Conservation (phyloP, 2,113 vertebrate species). For the Phyllopteryx taeniolatus region DNA sequence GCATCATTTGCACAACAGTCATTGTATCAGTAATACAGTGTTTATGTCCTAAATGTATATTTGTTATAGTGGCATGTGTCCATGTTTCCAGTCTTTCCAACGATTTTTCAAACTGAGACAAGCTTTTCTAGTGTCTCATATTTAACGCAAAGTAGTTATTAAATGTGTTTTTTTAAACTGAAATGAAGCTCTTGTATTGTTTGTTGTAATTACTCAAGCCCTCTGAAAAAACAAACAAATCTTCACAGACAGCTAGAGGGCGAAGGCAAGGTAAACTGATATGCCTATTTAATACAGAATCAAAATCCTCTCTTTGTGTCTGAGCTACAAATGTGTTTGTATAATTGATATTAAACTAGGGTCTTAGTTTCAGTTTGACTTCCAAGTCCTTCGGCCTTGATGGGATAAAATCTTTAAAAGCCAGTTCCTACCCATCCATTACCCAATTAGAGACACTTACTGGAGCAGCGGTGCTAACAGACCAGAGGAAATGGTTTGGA, state of each 20-base stretch:
- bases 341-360: not conserved
- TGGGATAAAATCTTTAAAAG: constrained; percentile 27
- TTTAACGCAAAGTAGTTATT: too few relatives aligned
- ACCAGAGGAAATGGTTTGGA: constrained; percentile 30
- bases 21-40: too few relatives aligned
- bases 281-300: not conserved
- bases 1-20: too few relatives aligned
- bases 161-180: too few relatives aligned
- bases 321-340: not conserved
- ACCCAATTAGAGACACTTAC: constrained; percentile 44
- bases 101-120: too few relatives aligned
- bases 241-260: not conserved
- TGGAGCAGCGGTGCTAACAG: constrained; percentile 28
- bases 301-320: not conserved
- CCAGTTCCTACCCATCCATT: constrained; percentile 20
- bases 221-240: not conserved
- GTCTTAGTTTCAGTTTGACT: not conserved
- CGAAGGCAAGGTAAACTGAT: not conserved
- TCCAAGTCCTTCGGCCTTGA: constrained; percentile 1
- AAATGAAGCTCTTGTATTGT: too few relatives aligned
- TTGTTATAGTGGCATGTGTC: too few relatives aligned
- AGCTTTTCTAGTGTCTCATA: too few relatives aligned
- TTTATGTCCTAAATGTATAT: too few relatives aligned
- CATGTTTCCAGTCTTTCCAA: too few relatives aligned
- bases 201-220: not conserved